Evolutionary conservation across 2,888 invertebrate genomes (phyloP).

Genomic region (Eurytoma adleriae): DNA sequence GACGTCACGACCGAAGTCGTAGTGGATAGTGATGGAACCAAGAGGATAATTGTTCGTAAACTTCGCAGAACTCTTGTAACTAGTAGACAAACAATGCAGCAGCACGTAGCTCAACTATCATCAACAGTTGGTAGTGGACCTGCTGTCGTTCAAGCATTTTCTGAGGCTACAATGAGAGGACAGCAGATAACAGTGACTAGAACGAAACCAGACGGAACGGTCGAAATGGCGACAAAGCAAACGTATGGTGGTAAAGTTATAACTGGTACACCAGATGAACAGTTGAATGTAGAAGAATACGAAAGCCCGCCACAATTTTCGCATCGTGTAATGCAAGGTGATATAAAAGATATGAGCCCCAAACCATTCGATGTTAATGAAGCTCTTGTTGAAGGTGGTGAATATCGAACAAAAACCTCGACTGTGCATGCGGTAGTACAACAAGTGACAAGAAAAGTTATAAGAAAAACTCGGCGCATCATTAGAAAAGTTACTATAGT

Average conservation of each 20-base stretch:
- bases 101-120: constrained; percentile 79
- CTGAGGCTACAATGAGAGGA: constrained; percentile 83
- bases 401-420: constrained; percentile 80
- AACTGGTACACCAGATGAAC: constrained; percentile 81
- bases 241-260: constrained; percentile 82
- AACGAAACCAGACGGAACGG: constrained; percentile 80
- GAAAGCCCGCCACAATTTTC: constrained; percentile 81
- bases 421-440: constrained; percentile 88
- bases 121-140: constrained; percentile 79
- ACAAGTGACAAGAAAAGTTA: constrained; percentile 87
- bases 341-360: constrained; percentile 77
- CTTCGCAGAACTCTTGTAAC: constrained; percentile 82
- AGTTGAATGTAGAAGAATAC: constrained; percentile 82
- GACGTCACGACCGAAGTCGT: constrained; percentile 89
- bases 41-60: constrained; percentile 87
- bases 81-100: constrained; percentile 81
- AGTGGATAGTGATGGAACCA: constrained; percentile 88
- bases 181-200: constrained; percentile 81
- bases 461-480: constrained; percentile 85
- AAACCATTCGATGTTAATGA: constrained; percentile 72
- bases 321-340: constrained; percentile 79
- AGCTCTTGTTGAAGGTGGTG: constrained; percentile 69
- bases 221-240: constrained; percentile 80
- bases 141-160: constrained; percentile 82
- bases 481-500: constrained; percentile 87